These are phyloP conservation scores for Alloplasta piceator DNA, from an alignment of 2,888 invertebrate genomes.

Conservation along the genomic window DNA sequence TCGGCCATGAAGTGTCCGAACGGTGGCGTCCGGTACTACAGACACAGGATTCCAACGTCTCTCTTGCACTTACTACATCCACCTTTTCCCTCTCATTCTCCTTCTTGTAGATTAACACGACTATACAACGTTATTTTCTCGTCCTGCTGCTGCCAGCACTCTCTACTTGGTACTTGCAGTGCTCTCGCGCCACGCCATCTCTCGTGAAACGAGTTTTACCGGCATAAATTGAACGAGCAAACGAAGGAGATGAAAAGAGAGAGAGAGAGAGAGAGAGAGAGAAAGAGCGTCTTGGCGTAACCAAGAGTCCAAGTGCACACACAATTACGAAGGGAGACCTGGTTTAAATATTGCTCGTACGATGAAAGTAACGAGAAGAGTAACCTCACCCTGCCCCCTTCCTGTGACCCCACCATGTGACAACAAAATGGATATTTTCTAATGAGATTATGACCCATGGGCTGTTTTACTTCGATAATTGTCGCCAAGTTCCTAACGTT, in stretches of 20 bases:
- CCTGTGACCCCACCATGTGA: background rate
- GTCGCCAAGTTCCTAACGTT: too few species aligned
- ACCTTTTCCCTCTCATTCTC: constrained; percentile 8
- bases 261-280: background rate
- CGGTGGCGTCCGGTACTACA: constrained; percentile 20
- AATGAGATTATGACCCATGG: background rate
- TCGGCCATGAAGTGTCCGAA: constrained; percentile 50
- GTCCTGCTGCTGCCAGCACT: background rate
- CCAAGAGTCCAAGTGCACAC: constrained; percentile 37
- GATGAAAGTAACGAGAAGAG: constrained; percentile 35
- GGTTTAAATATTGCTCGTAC: constrained; percentile 43
- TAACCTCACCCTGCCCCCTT: too few species aligned
- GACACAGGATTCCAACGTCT: background rate
- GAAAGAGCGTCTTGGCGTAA: constrained; percentile 13
- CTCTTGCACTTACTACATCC: constrained; percentile 22
- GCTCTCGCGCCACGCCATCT: constrained; percentile 32
- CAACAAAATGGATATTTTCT: background rate
- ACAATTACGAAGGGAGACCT: constrained; percentile 17
- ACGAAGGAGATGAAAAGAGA: background rate
- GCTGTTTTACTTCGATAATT: too few species aligned
- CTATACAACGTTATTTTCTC: constrained; percentile 27
- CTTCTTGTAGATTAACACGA: constrained; percentile 29
- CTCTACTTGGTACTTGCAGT: constrained; percentile 33
- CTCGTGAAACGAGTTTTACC: constrained; percentile 67
- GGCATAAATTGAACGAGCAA: constrained; percentile 62